Percentiles rank a stretch among this genome's conserved stretches.
These are phyloP conservation scores for Drosophila lacteicornis DNA, from an alignment of 1,140 invertebrate genomes.

Conservation along the genomic window DNA sequence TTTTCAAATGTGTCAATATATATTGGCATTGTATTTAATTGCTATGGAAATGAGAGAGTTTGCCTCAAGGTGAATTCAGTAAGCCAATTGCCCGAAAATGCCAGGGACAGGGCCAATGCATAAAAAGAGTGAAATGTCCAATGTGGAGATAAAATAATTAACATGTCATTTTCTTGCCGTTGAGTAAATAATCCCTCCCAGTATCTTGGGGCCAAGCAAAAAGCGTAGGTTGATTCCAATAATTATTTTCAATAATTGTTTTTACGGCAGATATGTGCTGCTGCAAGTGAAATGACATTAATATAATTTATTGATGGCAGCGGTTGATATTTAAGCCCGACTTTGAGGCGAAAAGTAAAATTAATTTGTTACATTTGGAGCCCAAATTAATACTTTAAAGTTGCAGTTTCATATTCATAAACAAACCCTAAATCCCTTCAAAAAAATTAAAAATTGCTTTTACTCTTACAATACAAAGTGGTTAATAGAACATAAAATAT, in stretches of 20 bases:
- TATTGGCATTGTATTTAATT: slow-evolving; percentile 43
- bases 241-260: slow-evolving; percentile 13
- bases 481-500: background rate
- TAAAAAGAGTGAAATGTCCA: background rate
- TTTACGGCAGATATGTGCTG: slow-evolving; percentile 12
- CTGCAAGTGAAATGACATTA: background rate
- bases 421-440: too few relatives aligned
- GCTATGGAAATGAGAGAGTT: slow-evolving; percentile 16
- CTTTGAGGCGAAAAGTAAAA: too few relatives aligned
- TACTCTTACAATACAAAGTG: background rate
- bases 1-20: slow-evolving; percentile 35
- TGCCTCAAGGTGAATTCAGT: slow-evolving; percentile 45
- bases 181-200: slow-evolving; percentile 24
- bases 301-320: background rate
- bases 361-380: background rate
- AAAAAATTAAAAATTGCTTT: too few relatives aligned
- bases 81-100: slow-evolving; percentile 46
- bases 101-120: slow-evolving; percentile 2
- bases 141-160: slow-evolving; percentile 30
- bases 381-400: background rate
- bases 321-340: background rate
- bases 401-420: too few relatives aligned
- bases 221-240: background rate
- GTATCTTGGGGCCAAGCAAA: slow-evolving; percentile 8
- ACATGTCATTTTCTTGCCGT: slow-evolving; percentile 20